Conservation (phyloP, 2,113 vertebrate genomes). For the Cettia cetti region DNA sequence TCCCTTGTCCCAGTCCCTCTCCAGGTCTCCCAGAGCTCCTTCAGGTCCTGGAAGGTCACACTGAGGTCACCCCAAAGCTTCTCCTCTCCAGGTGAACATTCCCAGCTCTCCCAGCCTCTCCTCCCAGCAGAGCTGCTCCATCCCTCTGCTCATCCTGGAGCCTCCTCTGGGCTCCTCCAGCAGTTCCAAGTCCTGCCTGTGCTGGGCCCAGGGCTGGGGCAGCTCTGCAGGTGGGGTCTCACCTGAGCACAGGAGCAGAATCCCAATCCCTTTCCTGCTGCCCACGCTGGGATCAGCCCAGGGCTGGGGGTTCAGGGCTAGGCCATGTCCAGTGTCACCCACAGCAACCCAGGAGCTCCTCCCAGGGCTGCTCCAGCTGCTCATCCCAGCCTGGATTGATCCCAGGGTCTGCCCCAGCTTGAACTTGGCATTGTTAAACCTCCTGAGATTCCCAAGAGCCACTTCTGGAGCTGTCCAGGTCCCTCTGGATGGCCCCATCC, state of each 20-base stretch:
- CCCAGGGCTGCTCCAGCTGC: background rate
- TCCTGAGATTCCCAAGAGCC: background rate
- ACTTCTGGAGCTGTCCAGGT: background rate
- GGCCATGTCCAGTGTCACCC: background rate
- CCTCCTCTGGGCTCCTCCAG: too few species aligned
- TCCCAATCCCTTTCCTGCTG: background rate
- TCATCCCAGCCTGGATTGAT: background rate
- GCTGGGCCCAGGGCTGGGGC: too few species aligned
- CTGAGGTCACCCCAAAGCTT: accelerated
- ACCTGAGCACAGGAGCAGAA: background rate
- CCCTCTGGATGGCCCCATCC: background rate
- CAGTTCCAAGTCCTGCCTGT: too few species aligned
- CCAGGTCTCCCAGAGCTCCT: accelerated
- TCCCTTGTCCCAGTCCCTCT: background rate
- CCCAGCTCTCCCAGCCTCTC: background rate
- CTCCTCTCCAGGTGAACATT: background rate
- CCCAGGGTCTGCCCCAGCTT: background rate
- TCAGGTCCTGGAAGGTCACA: background rate
- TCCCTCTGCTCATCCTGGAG: too few species aligned
- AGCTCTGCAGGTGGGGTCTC: background rate
- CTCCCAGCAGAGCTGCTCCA: too few species aligned
- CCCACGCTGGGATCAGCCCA: background rate
- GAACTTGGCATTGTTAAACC: background rate
- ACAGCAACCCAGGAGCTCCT: background rate
- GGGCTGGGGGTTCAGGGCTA: background rate